Evolutionary conservation across 2,888 invertebrate genomes (phyloP).

Genomic region (Deilephila porcellus): DNA sequence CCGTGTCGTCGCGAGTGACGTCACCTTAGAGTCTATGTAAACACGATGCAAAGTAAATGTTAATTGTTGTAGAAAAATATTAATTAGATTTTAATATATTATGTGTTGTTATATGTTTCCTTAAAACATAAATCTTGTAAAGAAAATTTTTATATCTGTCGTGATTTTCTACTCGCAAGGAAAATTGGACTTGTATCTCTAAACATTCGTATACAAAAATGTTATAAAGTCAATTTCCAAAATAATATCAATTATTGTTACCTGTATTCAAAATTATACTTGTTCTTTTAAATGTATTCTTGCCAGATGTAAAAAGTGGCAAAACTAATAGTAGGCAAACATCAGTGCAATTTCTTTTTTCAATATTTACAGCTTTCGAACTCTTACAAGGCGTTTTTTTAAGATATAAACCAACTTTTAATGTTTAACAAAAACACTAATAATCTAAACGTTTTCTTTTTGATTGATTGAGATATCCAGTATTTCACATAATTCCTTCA

Average conservation of each 20-base stretch:
- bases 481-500: too few relatives aligned
- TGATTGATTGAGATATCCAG: too few relatives aligned
- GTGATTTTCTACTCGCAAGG: not conserved
- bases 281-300: not conserved
- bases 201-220: constrained; percentile 10
- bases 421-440: too few relatives aligned
- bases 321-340: not conserved
- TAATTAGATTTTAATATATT: constrained; percentile 39
- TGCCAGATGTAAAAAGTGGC: not conserved
- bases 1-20: constrained; percentile 14
- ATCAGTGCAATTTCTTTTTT: too few relatives aligned
- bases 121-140: constrained; percentile 24
- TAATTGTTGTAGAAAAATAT: constrained; percentile 58
- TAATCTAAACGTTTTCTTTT: too few relatives aligned
- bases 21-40: constrained; percentile 39
- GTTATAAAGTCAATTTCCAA: constrained; percentile 22
- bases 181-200: constrained; percentile 10
- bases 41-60: constrained; percentile 55
- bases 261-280: constrained; percentile 28
- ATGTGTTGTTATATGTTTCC: constrained; percentile 28
- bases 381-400: too few relatives aligned
- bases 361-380: too few relatives aligned
- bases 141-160: constrained; percentile 11
- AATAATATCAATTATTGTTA: constrained; percentile 27
- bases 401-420: too few relatives aligned